Evolutionary conservation across 2,113 vertebrate species (phyloP), one percentile per base, ranked within the genome.

Genomic region (Entelurus aequoreus): DNA sequence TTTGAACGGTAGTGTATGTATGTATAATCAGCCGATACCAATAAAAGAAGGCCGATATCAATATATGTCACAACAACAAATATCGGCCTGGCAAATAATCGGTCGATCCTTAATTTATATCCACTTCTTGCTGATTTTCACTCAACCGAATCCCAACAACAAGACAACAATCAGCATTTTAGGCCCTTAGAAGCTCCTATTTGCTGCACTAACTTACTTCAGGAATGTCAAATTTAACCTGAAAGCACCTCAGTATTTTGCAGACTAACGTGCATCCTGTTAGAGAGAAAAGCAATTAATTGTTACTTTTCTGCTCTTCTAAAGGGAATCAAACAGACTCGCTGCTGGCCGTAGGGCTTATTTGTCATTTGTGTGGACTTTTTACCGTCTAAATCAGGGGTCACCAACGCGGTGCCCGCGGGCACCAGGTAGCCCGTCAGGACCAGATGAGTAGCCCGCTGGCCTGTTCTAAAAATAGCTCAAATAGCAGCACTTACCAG

Each of bases 281-380:
- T 65, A 70, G 54, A 83, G 75, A 82, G 82, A 83, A 87, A 81
- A 82, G 81, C 84, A 87, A 81, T 85, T 87, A 78, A 76, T 83
- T 86, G 82, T 78, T 79, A 81, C 74, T 78, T 78, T 71, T 88
- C 71, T 75, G 68, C 69, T 77, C 66, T 72, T 79, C 56, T 56
- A 44, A 57, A 19, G 6, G 10, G 12, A 19, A 65, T 57, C 16
- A 64, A 79, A 78, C 62, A 84, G 60, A 46, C 63, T 76, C 72
- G 62, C 55, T 75, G 78, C 62, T 66, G 69, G 81, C 81, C 76
- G 69, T 58, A 61, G 71, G 28, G 78, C 75, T 65, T 75, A 52
- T 73, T 86, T 57, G 61, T 65, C 74, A 52, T 73, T 86, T 57
- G 61, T 77, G 76, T 78, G 51, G 70, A 75, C 48, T 16, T 65